Base-by-base conservation (phyloP, 2,113 vertebrate genomes). In the Tapirus terrestris region DNA sequence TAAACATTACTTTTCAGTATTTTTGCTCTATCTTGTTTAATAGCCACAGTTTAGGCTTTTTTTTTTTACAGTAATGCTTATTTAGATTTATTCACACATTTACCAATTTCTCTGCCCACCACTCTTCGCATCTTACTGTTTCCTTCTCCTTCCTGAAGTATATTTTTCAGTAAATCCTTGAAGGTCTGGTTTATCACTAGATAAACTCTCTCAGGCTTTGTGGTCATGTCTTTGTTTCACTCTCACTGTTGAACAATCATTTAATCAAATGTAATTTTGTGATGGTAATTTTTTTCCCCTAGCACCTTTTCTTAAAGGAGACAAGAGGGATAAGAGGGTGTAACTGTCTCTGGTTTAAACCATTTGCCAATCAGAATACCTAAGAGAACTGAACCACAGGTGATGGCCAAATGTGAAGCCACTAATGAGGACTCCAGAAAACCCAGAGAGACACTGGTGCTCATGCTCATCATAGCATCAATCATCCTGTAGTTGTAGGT, bases 401-500 rank as follows among this genome's bases (percentile, higher is more conserved):
- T 27, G 63, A 1, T 83, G 14, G 10, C 17, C 61, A 63, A 27
- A 72, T 56, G 16, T 5, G 27, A 84, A 76, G 63, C 23, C 13
- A 13, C 23, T 60, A 60, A 60, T 45, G 43, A 63, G 83, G 29
- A 82, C 27, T 43, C 43, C 12, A 61, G 43, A 31, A 39, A 67
- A 25, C 5, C 31, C 39, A 39, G 5, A 4, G 48, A 10, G 53
- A 33, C 5, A 2, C 33, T 39, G 16, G 18, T 2, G 8, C n/a
- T 29, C 67, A n/a, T n/a, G n/a, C n/a, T n/a, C n/a, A n/a, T n/a
- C n/a, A 8, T 0, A 21, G 6, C 45, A 6, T 17, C 73, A 13
- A 5, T 23, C 6, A 3, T 27, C 25, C 53, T 23, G 45, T 25
- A 2, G 16, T 2, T 18, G 5, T 2, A 5, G 6, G 18, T 9